Evolutionary conservation across 2,888 invertebrate species (phyloP), one percentile per base, ranked within the genome.

Genomic region (Diaprepes abbreviatus): DNA sequence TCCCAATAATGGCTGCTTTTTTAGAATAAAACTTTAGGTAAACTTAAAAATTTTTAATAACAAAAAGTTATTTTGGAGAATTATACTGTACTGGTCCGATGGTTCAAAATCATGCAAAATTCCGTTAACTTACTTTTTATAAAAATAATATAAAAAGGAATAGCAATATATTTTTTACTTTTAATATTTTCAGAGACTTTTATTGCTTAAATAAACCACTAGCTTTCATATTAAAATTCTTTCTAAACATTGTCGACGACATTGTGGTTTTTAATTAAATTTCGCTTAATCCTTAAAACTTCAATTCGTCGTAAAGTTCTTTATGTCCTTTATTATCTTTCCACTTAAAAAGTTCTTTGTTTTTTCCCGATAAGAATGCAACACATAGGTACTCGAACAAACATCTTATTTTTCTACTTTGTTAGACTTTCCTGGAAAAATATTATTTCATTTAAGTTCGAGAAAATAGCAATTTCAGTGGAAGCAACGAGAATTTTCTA

Each of bases 371-470:
- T 59, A 59, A 45, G 43, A 59, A 59, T 59, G 45, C 58, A 59
- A 59, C 58, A 59, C 58, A 59, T 59, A 59, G 40, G 17, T 43
- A 59, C 24, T 59, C n/a, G 31, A 40, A 33, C 58, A 59, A 59
- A 59, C 58, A 45, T 59, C 58, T 24, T 59, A 59, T 31, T 59
- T 45, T 59, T 36, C 58, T 59, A 59, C 58, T 59, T 59, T 59
- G 58, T 59, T 59, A 45, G 43, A 59, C 17, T 59, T 28, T 31
- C 58, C 4, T 28, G 43, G 58, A 43, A 59, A 59, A 59, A 59
- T 59, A 59, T 59, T 59, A 59, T 59, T 59, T 59, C 58, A 45
- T 59, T 59, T 21, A 45, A 59, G 17, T 58, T 40, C 28, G 58
- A 28, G 43, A 59, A 59, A 43, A 43, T 17, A 45, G 43, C 58